Percentiles rank a stretch among this genome's conserved stretches.
These are phyloP conservation scores for Maconellicoccus hirsutus DNA, from an alignment of 1,140 invertebrate species.

Conservation along the genomic window DNA sequence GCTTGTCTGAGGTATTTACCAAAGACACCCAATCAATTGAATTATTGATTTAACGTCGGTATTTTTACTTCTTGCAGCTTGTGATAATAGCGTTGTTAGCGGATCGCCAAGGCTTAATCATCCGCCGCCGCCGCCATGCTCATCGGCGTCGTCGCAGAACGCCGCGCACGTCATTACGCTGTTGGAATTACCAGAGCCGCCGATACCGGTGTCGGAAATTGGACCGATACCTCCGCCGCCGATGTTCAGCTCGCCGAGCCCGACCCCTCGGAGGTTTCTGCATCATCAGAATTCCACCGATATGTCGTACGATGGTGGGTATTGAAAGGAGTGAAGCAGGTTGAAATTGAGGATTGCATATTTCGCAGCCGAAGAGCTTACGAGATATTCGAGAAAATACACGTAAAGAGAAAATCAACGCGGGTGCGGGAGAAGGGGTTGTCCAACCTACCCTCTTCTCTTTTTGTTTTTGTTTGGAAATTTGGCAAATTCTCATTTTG, in stretches of 20 bases:
- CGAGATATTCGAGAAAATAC: too few species aligned
- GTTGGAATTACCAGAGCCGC: slow-evolving; percentile 76
- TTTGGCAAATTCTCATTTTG: too few species aligned
- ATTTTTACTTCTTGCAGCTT: background rate
- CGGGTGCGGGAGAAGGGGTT: too few species aligned
- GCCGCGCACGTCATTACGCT: slow-evolving; percentile 44
- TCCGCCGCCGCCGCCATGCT: slow-evolving; percentile 18
- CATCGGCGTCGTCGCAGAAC: slow-evolving; percentile 17
- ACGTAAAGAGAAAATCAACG: too few species aligned
- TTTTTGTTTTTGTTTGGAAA: too few species aligned
- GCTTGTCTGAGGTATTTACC: background rate
- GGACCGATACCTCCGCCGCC: slow-evolving; percentile 85
- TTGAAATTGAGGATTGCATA: too few species aligned
- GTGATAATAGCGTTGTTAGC: slow-evolving; percentile 1
- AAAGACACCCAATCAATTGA: background rate
- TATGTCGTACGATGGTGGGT: slow-evolving; percentile 14
- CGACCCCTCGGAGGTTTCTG: slow-evolving; percentile 38
- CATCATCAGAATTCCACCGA: background rate
- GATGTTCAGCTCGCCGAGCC: slow-evolving; percentile 84
- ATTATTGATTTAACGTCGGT: background rate
- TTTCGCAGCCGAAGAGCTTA: too few species aligned
- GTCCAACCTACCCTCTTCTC: too few species aligned
- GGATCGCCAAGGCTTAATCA: slow-evolving; percentile 21
- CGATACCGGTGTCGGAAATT: slow-evolving; percentile 81
- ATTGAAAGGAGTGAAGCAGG: too few species aligned